Base-by-base conservation (phyloP, 2,113 vertebrate species). In the Pelecanus crispus region DNA sequence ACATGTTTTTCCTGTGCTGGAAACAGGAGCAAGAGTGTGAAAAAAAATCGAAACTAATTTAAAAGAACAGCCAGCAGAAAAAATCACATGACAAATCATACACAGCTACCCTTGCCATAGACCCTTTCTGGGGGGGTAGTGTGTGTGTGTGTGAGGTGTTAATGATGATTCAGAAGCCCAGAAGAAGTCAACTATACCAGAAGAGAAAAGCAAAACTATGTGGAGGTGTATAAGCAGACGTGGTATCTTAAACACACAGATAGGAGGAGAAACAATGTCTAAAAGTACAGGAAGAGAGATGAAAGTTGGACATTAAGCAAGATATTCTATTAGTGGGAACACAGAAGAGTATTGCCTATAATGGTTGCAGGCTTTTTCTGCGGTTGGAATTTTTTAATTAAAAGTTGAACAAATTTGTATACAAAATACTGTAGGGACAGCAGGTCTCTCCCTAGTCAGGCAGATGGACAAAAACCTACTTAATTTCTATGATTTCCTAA, bases 71-170 rank as follows among this genome's bases (percentile, higher is more conserved):
- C 2, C 21, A 42, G 63, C 34, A 77, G 47, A 52, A 72, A 50
- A 67, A 42, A 52, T 26, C 19, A 8, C 0, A 1, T 42, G n/a
- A 75, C 31, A n/a, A 81, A 52, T 36, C 17, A 47, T 47, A 42
- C 9, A 24, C 29, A 74, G 34, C 32, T 77, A 44, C 17, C 9
- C 14, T 22, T 78, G 40, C 8, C 12, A 52, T 24, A 82, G 25
- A 56, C 3, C 5, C 13, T 62, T n/a, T 45, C 10, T 22, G 11
- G 3, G 11, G 11, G 14, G 19, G 11, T 1, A 4, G 8, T 4
- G 22, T 7, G 17, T 8, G 8, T 21, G 9, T 21, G 6, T 45
- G 20, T 25, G 14, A 28, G 32, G 6, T 75, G 28, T 34, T 53
- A 61, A 59, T 20, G 28, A 49, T 31, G 40, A 55, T 26, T 83